Base-by-base conservation (phyloP, 1,140 invertebrate genomes). In the Patella vulgata region DNA sequence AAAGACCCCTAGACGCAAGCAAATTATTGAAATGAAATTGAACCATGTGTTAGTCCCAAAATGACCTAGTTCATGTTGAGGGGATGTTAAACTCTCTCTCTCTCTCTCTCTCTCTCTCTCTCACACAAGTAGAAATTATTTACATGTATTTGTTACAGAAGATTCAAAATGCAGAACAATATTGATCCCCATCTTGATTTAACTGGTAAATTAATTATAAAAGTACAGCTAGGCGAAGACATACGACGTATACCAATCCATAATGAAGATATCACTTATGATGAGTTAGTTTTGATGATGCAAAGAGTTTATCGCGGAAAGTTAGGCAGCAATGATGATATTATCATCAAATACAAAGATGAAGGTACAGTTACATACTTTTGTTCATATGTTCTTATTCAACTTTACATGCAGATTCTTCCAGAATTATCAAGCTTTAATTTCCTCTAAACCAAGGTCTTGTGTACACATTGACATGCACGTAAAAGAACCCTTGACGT, bases 221-320 rank as follows among this genome's bases (percentile, higher is more conserved):
- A 90, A 87, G 90, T 89, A 39, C 87, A 90, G 72, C 85, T 92
- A 43, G 89, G 88, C 17, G 88, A 91, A 79, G 90, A 91, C 81
- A 90, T 92, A 51, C 82, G 91, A 12, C 83, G 89, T 55, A 90
- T 91, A 63, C 89, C 90, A 2, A 91, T 92, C 52, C 89, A 91
- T 75, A 92, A 92, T 85, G 90, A 91, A 79, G 90, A 91, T 40
- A 89, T 92, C 56, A 92, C 90, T 2, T 91, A 90, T 79, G 90
- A 92, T 85, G 91, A 92, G 81, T 76, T 92, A 19, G 86, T 92
- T 40, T 82, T 92, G 17, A 92, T 92, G 91, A 91, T 92, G 90
- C 90, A 91, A 79, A 79, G 91, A 66, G 89, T 92, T 4, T 92
- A 91, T 77, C 77, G 88, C 39, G 90, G 89, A 12, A 88, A 90